A percentile compares a stretch with the other conserved stretches of the same genome.
phyloP scores from a whole-genome alignment of 1,140 invertebrate species.

The Ceratitis capitata region DNA sequence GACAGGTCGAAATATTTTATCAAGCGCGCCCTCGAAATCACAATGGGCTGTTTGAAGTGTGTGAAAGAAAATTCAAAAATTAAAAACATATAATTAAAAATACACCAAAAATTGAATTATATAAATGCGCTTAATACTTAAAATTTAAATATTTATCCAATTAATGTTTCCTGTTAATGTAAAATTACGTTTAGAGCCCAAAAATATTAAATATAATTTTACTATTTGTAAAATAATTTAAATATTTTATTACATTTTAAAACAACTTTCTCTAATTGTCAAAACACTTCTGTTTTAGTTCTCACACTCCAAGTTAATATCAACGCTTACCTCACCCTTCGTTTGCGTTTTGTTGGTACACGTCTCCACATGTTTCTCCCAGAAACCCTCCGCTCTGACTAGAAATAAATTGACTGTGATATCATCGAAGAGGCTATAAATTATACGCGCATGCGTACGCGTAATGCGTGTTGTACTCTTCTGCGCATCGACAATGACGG shows the following conservation, averaged over 20 bases:
- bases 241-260: not conserved
- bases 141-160: not conserved
- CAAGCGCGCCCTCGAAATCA: slow-evolving; percentile 74
- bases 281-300: not conserved
- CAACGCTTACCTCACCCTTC: slow-evolving; percentile 72
- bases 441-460: slow-evolving; percentile 71
- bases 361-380: slow-evolving; percentile 79
- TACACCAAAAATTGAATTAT: not conserved
- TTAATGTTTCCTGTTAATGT: not conserved
- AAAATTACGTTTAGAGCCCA: not conserved
- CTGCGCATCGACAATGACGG: slow-evolving; percentile 73
- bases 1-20: slow-evolving; percentile 76
- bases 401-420: slow-evolving; percentile 71
- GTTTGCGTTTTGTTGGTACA: slow-evolving; percentile 72
- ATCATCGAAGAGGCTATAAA: slow-evolving; percentile 67
- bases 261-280: not conserved
- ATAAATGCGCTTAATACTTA: not conserved
- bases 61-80: slow-evolving; percentile 7
- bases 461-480: slow-evolving; percentile 73
- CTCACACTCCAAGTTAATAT: not conserved
- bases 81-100: not conserved
- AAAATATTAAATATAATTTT: not conserved
- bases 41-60: slow-evolving; percentile 70
- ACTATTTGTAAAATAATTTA: not conserved
- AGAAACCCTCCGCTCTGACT: slow-evolving; percentile 76